phyloP scores from a whole-genome alignment of 2,888 invertebrate species.

The Labia minor region DNA sequence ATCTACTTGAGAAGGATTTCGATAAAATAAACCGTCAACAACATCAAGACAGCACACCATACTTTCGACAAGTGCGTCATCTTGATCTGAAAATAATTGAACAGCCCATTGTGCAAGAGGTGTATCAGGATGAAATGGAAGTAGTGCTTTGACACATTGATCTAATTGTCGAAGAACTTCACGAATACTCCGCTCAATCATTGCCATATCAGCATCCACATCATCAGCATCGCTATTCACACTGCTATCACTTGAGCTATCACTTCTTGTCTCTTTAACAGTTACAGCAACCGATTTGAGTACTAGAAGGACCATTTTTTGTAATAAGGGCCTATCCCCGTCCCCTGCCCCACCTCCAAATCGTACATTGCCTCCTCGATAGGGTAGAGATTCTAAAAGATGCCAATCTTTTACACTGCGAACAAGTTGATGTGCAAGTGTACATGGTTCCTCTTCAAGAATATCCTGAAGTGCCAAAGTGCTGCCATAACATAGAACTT shows the following conservation, averaged over 20 bases:
- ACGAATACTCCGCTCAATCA: conserved; percentile 73
- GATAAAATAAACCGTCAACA: conserved; percentile 70
- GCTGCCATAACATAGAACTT: conserved; percentile 83
- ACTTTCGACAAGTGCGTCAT: conserved; percentile 80
- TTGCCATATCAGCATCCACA: conserved; percentile 78
- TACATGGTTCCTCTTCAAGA: conserved; percentile 78
- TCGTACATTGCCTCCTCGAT: conserved; percentile 38
- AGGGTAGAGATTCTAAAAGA: conserved; percentile 47
- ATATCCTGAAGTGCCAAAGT: conserved; percentile 80
- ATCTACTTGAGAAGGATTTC: conserved; percentile 62
- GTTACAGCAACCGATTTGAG: conserved; percentile 82
- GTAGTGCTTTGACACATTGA: conserved; percentile 63
- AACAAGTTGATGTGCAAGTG: conserved; percentile 73
- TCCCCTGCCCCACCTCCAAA: conserved; percentile 42
- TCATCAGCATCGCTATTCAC: conserved; percentile 75
- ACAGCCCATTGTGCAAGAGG: conserved; percentile 80
- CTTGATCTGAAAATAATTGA: conserved; percentile 79
- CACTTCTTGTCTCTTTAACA: conserved; percentile 78
- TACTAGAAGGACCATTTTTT: conserved; percentile 76
- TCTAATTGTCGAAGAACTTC: conserved; percentile 75
- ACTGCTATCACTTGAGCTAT: conserved; percentile 70
- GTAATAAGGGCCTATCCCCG: conserved; percentile 67
- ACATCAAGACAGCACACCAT: conserved; percentile 87
- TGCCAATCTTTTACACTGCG: conserved; percentile 76
- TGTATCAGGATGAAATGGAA: conserved; percentile 80